Base-by-base conservation (phyloP, 2,113 vertebrate species). In the Ciconia stormi region DNA sequence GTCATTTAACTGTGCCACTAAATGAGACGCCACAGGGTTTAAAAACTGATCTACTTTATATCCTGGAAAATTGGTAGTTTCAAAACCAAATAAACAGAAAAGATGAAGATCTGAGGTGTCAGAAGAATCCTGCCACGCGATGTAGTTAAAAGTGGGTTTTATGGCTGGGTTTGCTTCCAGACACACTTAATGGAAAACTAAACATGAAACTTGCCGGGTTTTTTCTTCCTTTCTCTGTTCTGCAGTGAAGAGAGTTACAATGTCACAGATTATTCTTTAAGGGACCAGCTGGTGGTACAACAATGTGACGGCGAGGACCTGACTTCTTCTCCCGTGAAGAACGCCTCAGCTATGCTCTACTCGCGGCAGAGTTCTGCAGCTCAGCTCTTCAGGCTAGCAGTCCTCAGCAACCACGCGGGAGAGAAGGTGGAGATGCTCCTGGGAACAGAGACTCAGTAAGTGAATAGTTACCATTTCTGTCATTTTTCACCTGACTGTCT, bases 241-340 rank as follows among this genome's bases (percentile, higher is more conserved):
- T 55, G 29, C 93, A 99, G 99, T 30, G 99, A 99, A 58, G 99
- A 99, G 92, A 99, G 99, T 13, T 99, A 99, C 97, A 98, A 98
- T 0, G 99, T 99, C 77, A 99, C 98, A 1, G 99, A 99, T 80
- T 99, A 99, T 52, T 98, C 99, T 3, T 95, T 99, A 82, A 95
- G 99, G 92, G 98, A 99, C 46, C 98, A 99, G 95, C 99, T 99
- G 78, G 95, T 97, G 97, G 99, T 99, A 76, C 98, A 98, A 6
- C 96, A 95, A 2, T 98, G 98, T 53, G 99, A 98, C 44, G 90
- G 82, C 0, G 98, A 99, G 83, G 99, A 99, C 29, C 93, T 97
- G 12, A 95, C 96, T 74, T 73, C 98, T 18, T 99, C 99, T 7
- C 99, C 99, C 0, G 97, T 98, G 17, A 98, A 97, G 95, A 98